phyloP scores from a whole-genome alignment of 2,888 invertebrate species.

The Prosopocoilus inquinatus region DNA sequence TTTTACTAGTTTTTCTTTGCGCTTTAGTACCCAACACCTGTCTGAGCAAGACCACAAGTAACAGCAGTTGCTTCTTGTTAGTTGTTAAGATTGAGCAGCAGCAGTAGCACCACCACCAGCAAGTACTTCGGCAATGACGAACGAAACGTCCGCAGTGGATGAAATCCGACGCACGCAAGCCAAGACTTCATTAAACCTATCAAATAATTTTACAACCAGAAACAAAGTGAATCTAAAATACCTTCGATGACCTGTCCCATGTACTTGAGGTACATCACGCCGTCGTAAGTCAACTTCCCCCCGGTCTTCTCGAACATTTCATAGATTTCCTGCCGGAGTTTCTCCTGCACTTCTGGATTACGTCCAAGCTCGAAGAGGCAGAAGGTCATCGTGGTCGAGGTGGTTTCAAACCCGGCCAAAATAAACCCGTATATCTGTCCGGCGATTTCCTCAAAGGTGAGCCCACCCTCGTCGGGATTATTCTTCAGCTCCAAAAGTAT shows the following conservation, averaged over 20 bases:
- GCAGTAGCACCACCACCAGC: too few species aligned
- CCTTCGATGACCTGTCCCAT: slow-evolving; percentile 49
- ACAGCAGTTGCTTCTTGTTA: too few species aligned
- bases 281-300: slow-evolving; percentile 51
- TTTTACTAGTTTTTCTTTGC: too few species aligned
- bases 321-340: slow-evolving; percentile 48
- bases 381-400: slow-evolving; percentile 57
- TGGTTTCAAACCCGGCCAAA: slow-evolving; percentile 59
- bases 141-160: too few species aligned
- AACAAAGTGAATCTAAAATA: slow-evolving; percentile 4
- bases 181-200: too few species aligned
- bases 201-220: too few species aligned
- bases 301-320: slow-evolving; percentile 42
- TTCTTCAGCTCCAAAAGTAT: slow-evolving; percentile 47
- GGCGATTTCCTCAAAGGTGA: slow-evolving; percentile 36
- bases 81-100: too few species aligned
- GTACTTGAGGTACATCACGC: slow-evolving; percentile 52
- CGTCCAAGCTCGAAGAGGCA: slow-evolving; percentile 55
- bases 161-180: too few species aligned
- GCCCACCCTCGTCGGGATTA: not conserved
- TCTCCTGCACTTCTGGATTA: slow-evolving; percentile 50
- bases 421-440: slow-evolving; percentile 61
- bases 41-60: too few species aligned
- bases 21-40: too few species aligned
- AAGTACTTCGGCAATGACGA: too few species aligned